These are phyloP conservation scores for Seira ritae DNA, from an alignment of 2,888 invertebrate genomes.

Conservation along the genomic window DNA sequence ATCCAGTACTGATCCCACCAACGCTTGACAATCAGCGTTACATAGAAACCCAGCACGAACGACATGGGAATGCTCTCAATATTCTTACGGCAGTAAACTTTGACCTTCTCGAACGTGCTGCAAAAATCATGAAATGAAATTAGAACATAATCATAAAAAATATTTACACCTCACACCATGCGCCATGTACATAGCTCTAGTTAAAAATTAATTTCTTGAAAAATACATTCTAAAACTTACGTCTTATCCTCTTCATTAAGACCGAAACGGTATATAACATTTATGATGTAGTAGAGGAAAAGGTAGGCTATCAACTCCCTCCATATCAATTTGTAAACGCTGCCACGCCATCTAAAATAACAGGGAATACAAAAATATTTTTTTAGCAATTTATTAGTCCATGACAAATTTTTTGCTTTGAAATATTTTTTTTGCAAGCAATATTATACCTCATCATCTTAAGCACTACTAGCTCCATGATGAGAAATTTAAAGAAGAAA, in stretches of 20 bases:
- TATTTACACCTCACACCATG: too few relatives aligned
- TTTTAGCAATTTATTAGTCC: too few relatives aligned
- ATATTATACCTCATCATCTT: too few relatives aligned
- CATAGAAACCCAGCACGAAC: slow-evolving; percentile 96
- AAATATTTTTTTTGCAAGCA: too few relatives aligned
- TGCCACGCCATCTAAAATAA: slow-evolving; percentile 92
- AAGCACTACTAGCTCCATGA: too few relatives aligned
- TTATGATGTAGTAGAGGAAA: slow-evolving; percentile 89
- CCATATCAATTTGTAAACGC: slow-evolving; percentile 97
- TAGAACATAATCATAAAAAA: too few relatives aligned
- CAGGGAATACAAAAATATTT: too few relatives aligned
- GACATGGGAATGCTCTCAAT: slow-evolving; percentile 95
- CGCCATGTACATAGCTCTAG: neutral
- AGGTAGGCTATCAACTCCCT: slow-evolving; percentile 92
- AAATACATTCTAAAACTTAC: slow-evolving; percentile 79
- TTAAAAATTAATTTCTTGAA: too few relatives aligned
- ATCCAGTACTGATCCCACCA: slow-evolving; percentile 98
- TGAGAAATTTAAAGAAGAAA: too few relatives aligned
- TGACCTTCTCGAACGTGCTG: slow-evolving; percentile 91
- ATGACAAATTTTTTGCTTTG: too few relatives aligned
- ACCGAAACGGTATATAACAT: slow-evolving; percentile 89
- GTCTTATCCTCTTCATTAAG: slow-evolving; percentile 87
- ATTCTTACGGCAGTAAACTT: slow-evolving; percentile 90
- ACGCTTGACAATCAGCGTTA: slow-evolving; percentile 91
- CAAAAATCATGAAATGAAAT: slow-evolving; percentile 73